Base-by-base conservation (phyloP, 1,140 invertebrate genomes). In the Zophobas morio region DNA sequence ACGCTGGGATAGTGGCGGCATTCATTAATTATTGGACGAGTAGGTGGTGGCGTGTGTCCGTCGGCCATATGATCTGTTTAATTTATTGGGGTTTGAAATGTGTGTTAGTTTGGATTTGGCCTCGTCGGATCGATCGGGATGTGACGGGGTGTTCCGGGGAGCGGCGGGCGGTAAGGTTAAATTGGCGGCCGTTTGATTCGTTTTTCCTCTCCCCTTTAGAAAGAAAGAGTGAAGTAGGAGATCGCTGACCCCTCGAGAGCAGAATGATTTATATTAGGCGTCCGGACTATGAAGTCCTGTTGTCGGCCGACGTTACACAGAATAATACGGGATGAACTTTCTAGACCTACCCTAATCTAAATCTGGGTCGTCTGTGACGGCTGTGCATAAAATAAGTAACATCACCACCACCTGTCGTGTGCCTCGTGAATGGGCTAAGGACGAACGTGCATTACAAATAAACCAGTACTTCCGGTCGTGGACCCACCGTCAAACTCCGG, bases 321-420 rank as follows among this genome's bases (percentile, higher is more conserved):
- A 78, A 78, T 78, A 70, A 78, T 74, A 72, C 66, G 70, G 76
- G 57, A 78, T 78, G 71, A 78, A 78, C 71, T 51, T 73, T 57
- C 76, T 74, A 77, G 79, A 81, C 80, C 80, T 81, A 78, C 80
- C 80, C 80, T 78, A 81, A 81, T 80, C 78, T 78, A 72, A 80
- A 81, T 79, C 78, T 81, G 75, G 74, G 78, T 76, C 74, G 63
- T 70, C 60, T 66, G 60, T 66, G 60, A 66, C 71, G 71, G 71
- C 54, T 73, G 71, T 73, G 71, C 71, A 79, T 81, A 83, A 74
- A 74, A 79, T 72, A 78, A 78, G 79, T 80, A 81, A 79, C 80
- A 79, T 80, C 71, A 73, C 83, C 78, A 83, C 80, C 80, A 77
- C 77, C 76, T 80, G 76, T 75, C 76, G 78, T 74, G 74, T 77